Evolutionary conservation across 2,797 vertebrate species (phyloP).

Genomic region (Alauda arvensis): DNA sequence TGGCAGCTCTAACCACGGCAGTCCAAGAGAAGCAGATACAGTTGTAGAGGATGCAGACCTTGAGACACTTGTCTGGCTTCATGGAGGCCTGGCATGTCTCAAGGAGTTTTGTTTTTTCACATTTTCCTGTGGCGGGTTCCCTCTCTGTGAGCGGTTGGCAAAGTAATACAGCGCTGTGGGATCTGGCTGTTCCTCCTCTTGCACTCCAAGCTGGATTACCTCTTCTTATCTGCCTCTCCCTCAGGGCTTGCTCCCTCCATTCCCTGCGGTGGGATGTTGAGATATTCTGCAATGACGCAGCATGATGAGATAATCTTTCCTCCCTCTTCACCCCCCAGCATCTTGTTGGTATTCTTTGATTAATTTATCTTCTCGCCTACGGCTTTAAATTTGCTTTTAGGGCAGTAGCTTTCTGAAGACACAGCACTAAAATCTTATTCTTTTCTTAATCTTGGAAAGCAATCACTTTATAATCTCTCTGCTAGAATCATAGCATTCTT

Average conservation of each 20-base stretch:
- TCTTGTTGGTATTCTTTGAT: constrained; percentile 23
- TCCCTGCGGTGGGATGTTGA: background rate
- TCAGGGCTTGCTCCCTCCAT: background rate
- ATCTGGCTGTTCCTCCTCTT: background rate
- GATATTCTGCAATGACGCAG: background rate
- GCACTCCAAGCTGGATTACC: background rate
- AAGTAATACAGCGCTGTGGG: background rate
- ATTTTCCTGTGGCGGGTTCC: background rate
- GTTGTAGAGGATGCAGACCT: background rate
- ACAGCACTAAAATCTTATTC: background rate
- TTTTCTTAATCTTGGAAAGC: constrained; percentile 14
- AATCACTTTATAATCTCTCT: background rate
- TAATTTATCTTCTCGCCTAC: background rate
- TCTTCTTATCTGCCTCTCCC: background rate
- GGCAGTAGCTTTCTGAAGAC: background rate
- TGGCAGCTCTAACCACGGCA: background rate
- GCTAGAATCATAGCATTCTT: background rate
- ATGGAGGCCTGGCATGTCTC: background rate
- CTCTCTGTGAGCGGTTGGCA: accelerated
- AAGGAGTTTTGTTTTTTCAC: background rate
- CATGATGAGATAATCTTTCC: constrained; percentile 9
- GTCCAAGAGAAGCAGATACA: background rate
- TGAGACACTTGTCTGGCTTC: background rate
- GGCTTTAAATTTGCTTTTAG: background rate
- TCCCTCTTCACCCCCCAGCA: background rate